Evolutionary conservation across 1,140 invertebrate species (phyloP), one percentile per base, ranked within the genome.

Genomic region (Drosophila carrolli): DNA sequence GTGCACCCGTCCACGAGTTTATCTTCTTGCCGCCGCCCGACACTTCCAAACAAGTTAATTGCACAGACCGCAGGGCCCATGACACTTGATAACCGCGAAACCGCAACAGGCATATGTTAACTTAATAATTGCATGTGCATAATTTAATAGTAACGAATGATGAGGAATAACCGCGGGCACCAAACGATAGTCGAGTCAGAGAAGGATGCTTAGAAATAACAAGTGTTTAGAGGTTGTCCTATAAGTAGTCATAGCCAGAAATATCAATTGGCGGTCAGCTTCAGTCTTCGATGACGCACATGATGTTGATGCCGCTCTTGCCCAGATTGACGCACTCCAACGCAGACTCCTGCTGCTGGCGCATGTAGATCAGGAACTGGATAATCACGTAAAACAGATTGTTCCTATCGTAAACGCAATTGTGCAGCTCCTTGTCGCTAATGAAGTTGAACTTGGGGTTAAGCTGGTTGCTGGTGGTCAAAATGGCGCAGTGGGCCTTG

Each of bases 321-420:
- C 96, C 96, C 38, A 97, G 92, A 92, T 96, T 97, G 0, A 97
- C 95, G 73, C 96, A 93, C 70, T 96, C 96, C 23, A 97, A 92
- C 93, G 96, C 96, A 37, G 96, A 96, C 82, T 96, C 94, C 82
- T 97, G 95, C 80, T 95, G 95, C 6, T 94, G 94, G 65, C 96
- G 96, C 35, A 97, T 94, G 66, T 95, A 94, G 88, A 97, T 95
- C 0, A 97, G 91, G 92, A 97, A 97, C 50, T 97, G 93, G 37
- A 97, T 91, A 6, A 97, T 93, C 5, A 96, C 95, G 79, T 97
- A 95, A 79, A 97, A 97, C 57, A 97, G 93, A 92, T 97, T 97
- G 92, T 97, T 97, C 53, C 96, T 93, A 47, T 97, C 97, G 94
- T 96, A 92, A 58, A 76, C 88, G 53, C 91, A 92, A 43, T 88